Evolutionary conservation across 2,113 vertebrate species (phyloP), one percentile per base, ranked within the genome.

Genomic region (Oncorhynchus clarkii): DNA sequence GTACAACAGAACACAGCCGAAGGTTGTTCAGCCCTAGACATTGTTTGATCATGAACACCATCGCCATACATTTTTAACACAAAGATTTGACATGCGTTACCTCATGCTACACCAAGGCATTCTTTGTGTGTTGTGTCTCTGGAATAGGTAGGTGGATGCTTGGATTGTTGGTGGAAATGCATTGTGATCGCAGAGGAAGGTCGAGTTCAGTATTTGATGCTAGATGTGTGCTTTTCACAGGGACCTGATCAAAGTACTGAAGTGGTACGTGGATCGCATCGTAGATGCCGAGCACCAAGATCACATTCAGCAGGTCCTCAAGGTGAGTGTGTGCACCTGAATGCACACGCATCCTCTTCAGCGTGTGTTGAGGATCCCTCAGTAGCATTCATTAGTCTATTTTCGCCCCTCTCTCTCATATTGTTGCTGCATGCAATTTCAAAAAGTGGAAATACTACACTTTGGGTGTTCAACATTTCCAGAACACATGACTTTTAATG

Each of bases 191-290:
- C 18, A 62, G 59, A 22, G 51, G 16, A 54, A 54, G 7, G n/a
- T 24, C 59, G 4, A 22, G 18, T 11, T 62, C 16, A 5, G 51
- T 54, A 4, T 14, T 54, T 54, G 16, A 54, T 54, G 51, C 51
- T 54, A 18, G 39, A 20, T 71, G 39, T 71, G 54, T 57, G 39
- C 75, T 22, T 75, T n/a, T 76, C 29, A 70, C 69, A 99, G 98
- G 90, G 98, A 99, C 87, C 95, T 99, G 85, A 98, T 99, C 91
- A 99, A 98, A 93, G 96, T 99, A 22, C 89, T 99, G 4, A 99
- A 99, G 81, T 98, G 97, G 96, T 97, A 99, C 39, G 95, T 99
- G 90, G 98, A 99, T 91, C 93, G 98, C 85, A 96, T 99, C 79
- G 95, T 97, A 9, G 98, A 99, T 76, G 96, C 96, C 0, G 97